phyloP scores from a whole-genome alignment of 2,888 invertebrate genomes.

The Mesochorus sp. region DNA sequence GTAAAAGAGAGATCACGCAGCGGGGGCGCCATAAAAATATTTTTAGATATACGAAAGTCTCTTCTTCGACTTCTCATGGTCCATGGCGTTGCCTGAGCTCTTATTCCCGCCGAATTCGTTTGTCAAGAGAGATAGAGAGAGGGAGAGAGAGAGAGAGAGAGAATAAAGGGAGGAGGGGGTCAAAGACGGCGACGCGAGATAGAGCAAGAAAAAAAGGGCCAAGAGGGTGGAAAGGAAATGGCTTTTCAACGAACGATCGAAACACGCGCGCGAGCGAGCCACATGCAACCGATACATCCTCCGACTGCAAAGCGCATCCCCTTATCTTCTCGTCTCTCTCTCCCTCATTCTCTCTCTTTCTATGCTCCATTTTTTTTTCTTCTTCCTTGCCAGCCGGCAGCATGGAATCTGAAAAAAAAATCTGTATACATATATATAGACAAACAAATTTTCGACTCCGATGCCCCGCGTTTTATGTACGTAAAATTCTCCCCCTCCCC shows the following conservation, averaged over 20 bases:
- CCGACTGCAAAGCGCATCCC: slow-evolving; percentile 69
- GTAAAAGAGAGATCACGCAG: slow-evolving; percentile 74
- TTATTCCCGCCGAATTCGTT: slow-evolving; percentile 42
- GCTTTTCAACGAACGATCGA: slow-evolving; percentile 75
- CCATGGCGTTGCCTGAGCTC: slow-evolving; percentile 14
- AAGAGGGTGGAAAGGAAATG: slow-evolving; percentile 68
- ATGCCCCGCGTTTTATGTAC: slow-evolving; percentile 7
- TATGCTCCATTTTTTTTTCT: slow-evolving; percentile 2
- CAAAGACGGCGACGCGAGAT: slow-evolving; percentile 51
- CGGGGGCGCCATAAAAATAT: slow-evolving; percentile 82
- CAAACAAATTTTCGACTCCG: slow-evolving; percentile 68
- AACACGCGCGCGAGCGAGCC: slow-evolving; percentile 69
- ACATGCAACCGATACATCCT: slow-evolving; percentile 79
- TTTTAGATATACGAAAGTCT: slow-evolving; percentile 78
- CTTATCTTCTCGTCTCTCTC: slow-evolving; percentile 36
- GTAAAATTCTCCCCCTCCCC: slow-evolving; percentile 33
- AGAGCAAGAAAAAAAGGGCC: slow-evolving; percentile 55
- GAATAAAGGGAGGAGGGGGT: slow-evolving; percentile 43
- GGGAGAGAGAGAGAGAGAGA: slow-evolving; percentile 38
- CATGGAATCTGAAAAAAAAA: slow-evolving; percentile 36
- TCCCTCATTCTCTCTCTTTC: slow-evolving; percentile 3
- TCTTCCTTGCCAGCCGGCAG: slow-evolving; percentile 25
- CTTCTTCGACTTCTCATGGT: slow-evolving; percentile 60
- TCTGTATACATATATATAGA: slow-evolving; percentile 69
- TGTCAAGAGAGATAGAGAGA: slow-evolving; percentile 15